A percentile compares a stretch with the other conserved stretches of the same genome.
Conservation (phyloP, 1,140 invertebrate genomes). For the Diorhabda elongata region DNA sequence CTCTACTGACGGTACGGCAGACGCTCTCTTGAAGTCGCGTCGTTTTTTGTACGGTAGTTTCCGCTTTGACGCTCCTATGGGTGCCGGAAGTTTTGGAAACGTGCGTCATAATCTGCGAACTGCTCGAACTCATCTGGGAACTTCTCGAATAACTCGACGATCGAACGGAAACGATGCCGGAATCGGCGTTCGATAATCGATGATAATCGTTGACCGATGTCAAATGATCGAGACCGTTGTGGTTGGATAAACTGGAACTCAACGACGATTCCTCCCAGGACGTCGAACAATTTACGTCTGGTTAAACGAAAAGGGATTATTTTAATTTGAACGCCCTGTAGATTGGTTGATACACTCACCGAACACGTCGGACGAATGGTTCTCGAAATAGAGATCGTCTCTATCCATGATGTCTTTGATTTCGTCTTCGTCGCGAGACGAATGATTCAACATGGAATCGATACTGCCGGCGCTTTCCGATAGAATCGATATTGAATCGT, state of each 20-base stretch:
- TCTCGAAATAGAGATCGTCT: constrained; percentile 42
- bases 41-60: constrained; percentile 24
- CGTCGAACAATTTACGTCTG: constrained; percentile 34
- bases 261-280: constrained; percentile 41
- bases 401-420: constrained; percentile 59
- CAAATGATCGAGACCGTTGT: constrained; percentile 34
- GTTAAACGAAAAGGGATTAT: not conserved
- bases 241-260: constrained; percentile 37
- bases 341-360: constrained; percentile 19
- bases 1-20: constrained; percentile 15
- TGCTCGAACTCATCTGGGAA: constrained; percentile 54
- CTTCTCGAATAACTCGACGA: constrained; percentile 58
- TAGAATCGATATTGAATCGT: constrained; percentile 64
- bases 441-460: constrained; percentile 79
- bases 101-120: constrained; percentile 47
- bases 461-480: constrained; percentile 74
- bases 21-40: not conserved
- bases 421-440: constrained; percentile 69
- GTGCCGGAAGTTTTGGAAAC: constrained; percentile 15
- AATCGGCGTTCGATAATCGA: constrained; percentile 52
- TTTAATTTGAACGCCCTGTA: too few species aligned
- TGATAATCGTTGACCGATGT: constrained; percentile 39
- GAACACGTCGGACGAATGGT: constrained; percentile 42
- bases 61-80: constrained; percentile 35
- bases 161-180: constrained; percentile 64